Conservation (phyloP, 1,140 invertebrate species). For the Stenopsyche tienmushanensis region DNA sequence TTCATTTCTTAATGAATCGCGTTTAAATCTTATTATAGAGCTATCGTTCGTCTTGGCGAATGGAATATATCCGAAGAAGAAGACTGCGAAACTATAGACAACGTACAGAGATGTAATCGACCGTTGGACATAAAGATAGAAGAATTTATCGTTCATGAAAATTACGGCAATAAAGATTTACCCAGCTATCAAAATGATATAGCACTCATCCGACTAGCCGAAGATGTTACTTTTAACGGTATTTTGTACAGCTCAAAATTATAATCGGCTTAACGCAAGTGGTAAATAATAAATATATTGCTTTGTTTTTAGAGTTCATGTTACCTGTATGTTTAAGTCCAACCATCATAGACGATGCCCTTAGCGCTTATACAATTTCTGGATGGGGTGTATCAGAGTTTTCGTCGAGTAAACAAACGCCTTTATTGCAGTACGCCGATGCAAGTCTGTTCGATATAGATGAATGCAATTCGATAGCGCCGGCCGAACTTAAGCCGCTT, state of each 20-base stretch:
- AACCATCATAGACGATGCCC: neutral
- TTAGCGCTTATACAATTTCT: slow-evolving; percentile 17
- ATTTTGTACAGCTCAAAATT: neutral
- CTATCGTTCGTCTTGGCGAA: slow-evolving; percentile 29
- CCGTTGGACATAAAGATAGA: slow-evolving; percentile 18
- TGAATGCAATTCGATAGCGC: slow-evolving; percentile 31
- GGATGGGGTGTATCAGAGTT: slow-evolving; percentile 35
- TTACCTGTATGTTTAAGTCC: slow-evolving; percentile 26
- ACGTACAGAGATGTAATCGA: neutral
- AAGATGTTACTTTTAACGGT: slow-evolving; percentile 7
- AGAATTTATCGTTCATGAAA: slow-evolving; percentile 18
- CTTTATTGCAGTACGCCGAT: slow-evolving; percentile 24
- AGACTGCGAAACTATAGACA: slow-evolving; percentile 14
- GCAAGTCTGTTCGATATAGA: slow-evolving; percentile 38
- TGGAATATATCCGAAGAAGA: slow-evolving; percentile 26
- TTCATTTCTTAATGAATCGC: slow-evolving; percentile 5
- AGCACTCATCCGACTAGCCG: neutral
- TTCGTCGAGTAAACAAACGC: neutral
- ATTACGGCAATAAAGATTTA: slow-evolving; percentile 9
- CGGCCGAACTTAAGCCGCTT: slow-evolving; percentile 25
- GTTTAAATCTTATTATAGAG: too few species aligned
- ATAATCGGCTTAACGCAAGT: neutral
- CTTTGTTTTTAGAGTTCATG: slow-evolving; percentile 32
- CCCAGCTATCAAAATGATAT: slow-evolving; percentile 22
- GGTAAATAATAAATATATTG: neutral